A percentile compares a stretch with the other conserved stretches of the same genome.
Conservation (phyloP, 1,140 invertebrate species). For the Kradibia gibbosae region DNA sequence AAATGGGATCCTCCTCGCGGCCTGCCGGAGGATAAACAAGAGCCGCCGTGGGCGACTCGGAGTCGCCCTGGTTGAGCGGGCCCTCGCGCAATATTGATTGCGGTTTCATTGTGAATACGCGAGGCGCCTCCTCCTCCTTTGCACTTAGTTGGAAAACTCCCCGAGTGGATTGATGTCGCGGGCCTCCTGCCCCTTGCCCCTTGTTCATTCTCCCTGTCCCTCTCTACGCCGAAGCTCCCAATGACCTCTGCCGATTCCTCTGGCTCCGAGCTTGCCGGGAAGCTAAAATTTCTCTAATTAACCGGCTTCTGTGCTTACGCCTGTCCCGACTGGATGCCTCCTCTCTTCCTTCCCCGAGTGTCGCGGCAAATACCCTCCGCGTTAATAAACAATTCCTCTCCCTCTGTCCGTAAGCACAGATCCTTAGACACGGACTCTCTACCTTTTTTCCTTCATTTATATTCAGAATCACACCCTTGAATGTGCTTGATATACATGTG, state of each 20-base stretch:
- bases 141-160: constrained; percentile 74
- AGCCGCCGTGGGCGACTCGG: neutral
- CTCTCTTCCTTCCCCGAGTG: constrained; percentile 54
- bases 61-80: neutral
- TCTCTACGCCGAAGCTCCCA: constrained; percentile 53
- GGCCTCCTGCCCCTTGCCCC: constrained; percentile 71
- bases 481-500: no score
- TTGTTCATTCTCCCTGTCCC: constrained; percentile 74
- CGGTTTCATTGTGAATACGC: constrained; percentile 71
- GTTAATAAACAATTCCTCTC: constrained; percentile 62
- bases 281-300: constrained; percentile 73
- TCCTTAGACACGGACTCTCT: constrained; percentile 43
- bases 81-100: constrained; percentile 72
- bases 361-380: constrained; percentile 62
- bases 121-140: constrained; percentile 62
- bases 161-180: constrained; percentile 74
- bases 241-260: constrained; percentile 35
- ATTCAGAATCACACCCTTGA: constrained; percentile 9
- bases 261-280: constrained; percentile 57
- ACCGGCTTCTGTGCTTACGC: constrained; percentile 70
- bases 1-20: neutral
- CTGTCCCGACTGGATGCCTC: constrained; percentile 62
- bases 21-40: neutral
- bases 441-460: constrained; percentile 46
- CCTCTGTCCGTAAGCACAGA: constrained; percentile 37